Conservation (phyloP, 1,140 invertebrate genomes). For the Procambarus clarkii region DNA sequence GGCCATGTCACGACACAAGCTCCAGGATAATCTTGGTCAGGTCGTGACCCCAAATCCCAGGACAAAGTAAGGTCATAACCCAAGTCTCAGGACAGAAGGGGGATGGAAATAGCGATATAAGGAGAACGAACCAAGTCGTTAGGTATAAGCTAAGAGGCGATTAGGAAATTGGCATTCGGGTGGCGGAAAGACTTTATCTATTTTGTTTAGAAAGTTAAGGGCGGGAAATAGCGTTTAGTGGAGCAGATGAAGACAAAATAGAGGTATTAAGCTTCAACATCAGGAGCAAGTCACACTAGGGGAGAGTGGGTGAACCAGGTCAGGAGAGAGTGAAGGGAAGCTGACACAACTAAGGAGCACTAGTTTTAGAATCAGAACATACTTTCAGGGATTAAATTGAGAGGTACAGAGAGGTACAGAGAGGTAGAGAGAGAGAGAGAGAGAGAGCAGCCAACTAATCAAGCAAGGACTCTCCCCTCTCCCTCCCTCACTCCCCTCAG, state of each 20-base stretch:
- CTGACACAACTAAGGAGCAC: background rate
- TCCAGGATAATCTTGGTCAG: no score
- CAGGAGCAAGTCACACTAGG: background rate
- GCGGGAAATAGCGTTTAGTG: background rate
- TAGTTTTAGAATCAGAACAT: background rate
- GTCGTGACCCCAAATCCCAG: no score
- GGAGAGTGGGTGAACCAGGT: background rate
- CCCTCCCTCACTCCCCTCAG: background rate
- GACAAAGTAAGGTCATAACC: background rate
- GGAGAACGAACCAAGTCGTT: background rate
- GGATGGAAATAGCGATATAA: background rate
- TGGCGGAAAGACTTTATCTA: background rate
- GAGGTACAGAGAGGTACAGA: background rate
- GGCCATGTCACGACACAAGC: no score
- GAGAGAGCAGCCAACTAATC: background rate
- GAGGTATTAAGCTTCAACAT: background rate
- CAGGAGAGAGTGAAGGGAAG: background rate
- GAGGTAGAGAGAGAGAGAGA: no score
- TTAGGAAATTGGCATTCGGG: background rate
- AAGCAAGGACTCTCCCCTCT: background rate
- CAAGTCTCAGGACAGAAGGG: background rate
- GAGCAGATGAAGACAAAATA: background rate
- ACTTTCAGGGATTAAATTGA: background rate
- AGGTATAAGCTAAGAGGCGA: background rate
- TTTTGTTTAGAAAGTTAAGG: slow-evolving; percentile 2